A percentile compares a stretch with the other conserved stretches of the same genome.
Evolutionary conservation across 1,140 invertebrate genomes (phyloP).

Genomic region (Oncopodura yosiiana): DNA sequence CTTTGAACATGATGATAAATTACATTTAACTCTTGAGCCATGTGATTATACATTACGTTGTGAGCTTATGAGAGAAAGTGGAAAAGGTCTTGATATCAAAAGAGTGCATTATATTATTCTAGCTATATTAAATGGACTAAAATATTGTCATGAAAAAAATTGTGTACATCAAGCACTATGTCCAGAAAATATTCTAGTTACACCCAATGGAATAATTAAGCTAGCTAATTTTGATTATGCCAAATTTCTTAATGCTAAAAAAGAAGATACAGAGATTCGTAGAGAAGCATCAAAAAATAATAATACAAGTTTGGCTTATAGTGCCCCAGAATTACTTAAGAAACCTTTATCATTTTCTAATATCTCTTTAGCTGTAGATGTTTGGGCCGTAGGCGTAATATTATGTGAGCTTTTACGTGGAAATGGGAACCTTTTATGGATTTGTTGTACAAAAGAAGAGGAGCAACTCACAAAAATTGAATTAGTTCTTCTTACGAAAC

Average conservation of each 20-base stretch:
- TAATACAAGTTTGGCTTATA: slow-evolving; percentile 8
- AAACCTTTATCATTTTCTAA: background rate
- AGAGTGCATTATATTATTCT: slow-evolving; percentile 7
- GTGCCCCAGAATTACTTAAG: slow-evolving; percentile 19
- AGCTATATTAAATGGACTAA: slow-evolving; percentile 9
- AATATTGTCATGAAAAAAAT: slow-evolving; percentile 5
- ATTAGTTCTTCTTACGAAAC: background rate
- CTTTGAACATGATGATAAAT: slow-evolving; percentile 11
- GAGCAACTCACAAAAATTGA: background rate
- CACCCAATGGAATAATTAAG: slow-evolving; percentile 10
- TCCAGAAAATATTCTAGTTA: slow-evolving; percentile 23
- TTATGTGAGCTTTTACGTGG: slow-evolving; percentile 13
- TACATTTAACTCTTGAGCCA: slow-evolving; percentile 12
- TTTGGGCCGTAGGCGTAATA: slow-evolving; percentile 18
- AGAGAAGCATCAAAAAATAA: no score
- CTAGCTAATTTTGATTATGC: slow-evolving; percentile 19
- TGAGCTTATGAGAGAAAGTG: slow-evolving; percentile 1
- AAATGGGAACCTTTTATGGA: slow-evolving; percentile 9
- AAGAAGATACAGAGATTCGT: background rate
- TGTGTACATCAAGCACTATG: slow-evolving; percentile 11
- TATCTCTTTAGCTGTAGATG: slow-evolving; percentile 1
- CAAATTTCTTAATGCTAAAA: slow-evolving; percentile 5
- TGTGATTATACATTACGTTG: slow-evolving; percentile 16
- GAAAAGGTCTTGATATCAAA: background rate
- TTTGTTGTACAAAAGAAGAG: background rate